Evolutionary conservation across 2,797 vertebrate species (phyloP).

Genomic region (Lacerta viridis): DNA sequence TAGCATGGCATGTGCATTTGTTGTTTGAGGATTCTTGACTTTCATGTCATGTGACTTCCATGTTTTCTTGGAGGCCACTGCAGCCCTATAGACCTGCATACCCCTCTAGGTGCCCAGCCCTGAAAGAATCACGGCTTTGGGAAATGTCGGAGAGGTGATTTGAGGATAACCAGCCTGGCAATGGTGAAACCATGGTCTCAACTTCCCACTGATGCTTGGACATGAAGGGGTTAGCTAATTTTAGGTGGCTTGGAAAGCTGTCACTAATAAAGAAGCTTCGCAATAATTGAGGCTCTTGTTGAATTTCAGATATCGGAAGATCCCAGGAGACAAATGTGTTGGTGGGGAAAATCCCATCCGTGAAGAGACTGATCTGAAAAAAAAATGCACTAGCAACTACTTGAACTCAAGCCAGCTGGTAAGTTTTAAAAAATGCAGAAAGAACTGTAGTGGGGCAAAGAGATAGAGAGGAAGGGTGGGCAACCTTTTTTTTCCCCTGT

Average conservation of each 20-base stretch:
- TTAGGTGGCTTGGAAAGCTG: slow-evolving; percentile 3
- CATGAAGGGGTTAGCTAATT: neutral
- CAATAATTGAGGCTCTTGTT: neutral
- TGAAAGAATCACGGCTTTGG: neutral
- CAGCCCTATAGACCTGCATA: neutral
- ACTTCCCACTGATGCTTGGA: neutral
- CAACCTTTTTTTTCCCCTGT: neutral
- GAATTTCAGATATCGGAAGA: slow-evolving; percentile 90
- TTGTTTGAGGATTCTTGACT: neutral
- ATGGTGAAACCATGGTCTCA: neutral
- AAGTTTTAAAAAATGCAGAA: slow-evolving; percentile 13
- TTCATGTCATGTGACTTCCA: neutral
- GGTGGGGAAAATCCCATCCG: slow-evolving; percentile 85
- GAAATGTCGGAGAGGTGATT: neutral
- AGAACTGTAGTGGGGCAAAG: neutral
- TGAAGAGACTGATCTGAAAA: slow-evolving; percentile 88
- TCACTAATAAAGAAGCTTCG: neutral
- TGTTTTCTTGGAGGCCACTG: neutral
- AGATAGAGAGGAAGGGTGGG: neutral
- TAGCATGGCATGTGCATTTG: neutral
- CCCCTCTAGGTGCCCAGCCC: neutral
- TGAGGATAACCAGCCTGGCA: neutral
- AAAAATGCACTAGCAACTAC: slow-evolving; percentile 90
- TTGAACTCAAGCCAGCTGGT: slow-evolving; percentile 79
- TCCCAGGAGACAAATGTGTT: slow-evolving; percentile 93